Conservation (phyloP, 2,797 vertebrate species). For the Megalops cyprinoides region DNA sequence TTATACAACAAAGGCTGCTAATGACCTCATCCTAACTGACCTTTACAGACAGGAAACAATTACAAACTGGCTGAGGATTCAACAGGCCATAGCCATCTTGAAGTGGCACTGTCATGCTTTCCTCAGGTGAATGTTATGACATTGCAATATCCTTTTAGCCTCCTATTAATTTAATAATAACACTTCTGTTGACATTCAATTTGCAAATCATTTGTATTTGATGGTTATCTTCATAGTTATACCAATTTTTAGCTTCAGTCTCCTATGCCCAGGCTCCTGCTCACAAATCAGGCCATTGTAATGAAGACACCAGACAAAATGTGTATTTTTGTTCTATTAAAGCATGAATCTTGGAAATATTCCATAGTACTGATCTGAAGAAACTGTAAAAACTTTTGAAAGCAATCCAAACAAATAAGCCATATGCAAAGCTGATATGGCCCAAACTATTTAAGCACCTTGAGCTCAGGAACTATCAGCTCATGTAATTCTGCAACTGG, state of each 20-base stretch:
- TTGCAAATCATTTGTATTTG: background rate
- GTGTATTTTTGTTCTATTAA: background rate
- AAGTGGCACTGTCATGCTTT: background rate
- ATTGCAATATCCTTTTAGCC: background rate
- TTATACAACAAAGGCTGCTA: background rate
- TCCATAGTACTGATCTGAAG: background rate
- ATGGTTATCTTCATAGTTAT: background rate
- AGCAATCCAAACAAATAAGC: background rate
- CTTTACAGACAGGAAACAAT: constrained; percentile 2
- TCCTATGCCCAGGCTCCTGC: background rate
- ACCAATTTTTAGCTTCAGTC: too few relatives aligned
- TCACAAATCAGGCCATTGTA: background rate
- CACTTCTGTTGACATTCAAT: background rate
- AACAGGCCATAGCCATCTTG: background rate
- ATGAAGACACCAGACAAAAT: background rate
- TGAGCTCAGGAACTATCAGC: too few relatives aligned
- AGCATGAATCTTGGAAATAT: background rate
- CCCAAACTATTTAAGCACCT: too few relatives aligned
- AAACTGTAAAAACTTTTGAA: background rate
- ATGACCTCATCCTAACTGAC: constrained; percentile 6
- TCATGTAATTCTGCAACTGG: too few relatives aligned
- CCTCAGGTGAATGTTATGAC: background rate
- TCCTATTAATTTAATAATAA: background rate
- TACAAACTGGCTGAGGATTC: background rate
- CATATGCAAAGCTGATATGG: background rate